phyloP scores from a whole-genome alignment of 2,113 vertebrate species.

The Numenius arquata region DNA sequence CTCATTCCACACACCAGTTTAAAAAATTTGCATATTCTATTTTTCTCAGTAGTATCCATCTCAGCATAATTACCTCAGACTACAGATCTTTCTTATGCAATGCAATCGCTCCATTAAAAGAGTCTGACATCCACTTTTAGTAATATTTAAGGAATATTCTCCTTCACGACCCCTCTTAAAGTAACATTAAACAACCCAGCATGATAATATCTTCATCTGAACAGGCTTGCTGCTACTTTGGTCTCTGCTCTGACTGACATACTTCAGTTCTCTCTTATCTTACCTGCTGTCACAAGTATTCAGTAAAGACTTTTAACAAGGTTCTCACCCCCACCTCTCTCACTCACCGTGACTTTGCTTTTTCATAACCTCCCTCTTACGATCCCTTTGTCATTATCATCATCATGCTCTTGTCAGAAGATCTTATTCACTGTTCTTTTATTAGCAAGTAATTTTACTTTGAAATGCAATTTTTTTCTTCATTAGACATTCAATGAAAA shows the following conservation, averaged over 20 bases:
- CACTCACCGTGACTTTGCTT: neutral
- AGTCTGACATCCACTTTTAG: neutral
- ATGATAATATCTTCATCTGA: neutral
- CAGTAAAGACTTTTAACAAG: neutral
- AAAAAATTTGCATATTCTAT: neutral
- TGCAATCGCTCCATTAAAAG: neutral
- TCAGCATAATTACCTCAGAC: neutral
- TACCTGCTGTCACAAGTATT: neutral
- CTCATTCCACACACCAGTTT: neutral
- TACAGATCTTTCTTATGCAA: neutral
- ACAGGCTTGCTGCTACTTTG: neutral
- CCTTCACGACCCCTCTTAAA: neutral
- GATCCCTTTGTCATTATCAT: neutral
- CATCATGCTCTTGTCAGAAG: neutral
- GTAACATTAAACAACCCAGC: neutral
- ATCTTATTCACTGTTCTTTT: neutral
- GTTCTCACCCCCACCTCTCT: neutral
- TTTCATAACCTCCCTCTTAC: neutral
- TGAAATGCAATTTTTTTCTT: neutral
- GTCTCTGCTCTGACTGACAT: neutral
- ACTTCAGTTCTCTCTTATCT: neutral
- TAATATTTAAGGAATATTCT: neutral
- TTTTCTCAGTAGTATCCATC: neutral
- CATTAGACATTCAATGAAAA: neutral
- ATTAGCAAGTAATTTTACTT: neutral